phyloP scores from a whole-genome alignment of 2,797 vertebrate genomes.

The Tapirus indicus region DNA sequence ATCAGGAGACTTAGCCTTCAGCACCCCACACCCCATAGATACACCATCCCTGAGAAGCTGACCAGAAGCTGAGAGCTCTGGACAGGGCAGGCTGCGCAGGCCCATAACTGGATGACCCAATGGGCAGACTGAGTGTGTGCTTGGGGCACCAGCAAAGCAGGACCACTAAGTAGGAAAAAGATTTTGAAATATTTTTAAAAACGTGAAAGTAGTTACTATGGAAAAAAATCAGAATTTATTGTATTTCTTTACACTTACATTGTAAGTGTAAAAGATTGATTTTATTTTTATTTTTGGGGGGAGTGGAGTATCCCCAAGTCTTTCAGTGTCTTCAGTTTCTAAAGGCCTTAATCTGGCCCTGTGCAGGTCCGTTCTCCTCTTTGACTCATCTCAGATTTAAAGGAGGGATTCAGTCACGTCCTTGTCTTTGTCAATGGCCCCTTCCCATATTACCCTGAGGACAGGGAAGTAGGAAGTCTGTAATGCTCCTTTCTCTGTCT shows the following conservation, averaged over 20 bases:
- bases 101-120: neutral
- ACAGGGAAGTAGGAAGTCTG: neutral
- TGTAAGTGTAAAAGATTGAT: neutral
- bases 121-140: neutral
- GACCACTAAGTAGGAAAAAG: neutral
- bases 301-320: neutral
- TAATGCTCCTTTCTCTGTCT: neutral
- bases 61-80: neutral
- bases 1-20: neutral
- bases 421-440: neutral
- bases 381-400: neutral
- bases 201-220: neutral
- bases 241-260: neutral
- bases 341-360: neutral
- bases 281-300: neutral
- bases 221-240: neutral
- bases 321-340: neutral
- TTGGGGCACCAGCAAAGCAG: neutral
- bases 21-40: accelerated
- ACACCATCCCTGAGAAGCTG: neutral
- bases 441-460: neutral
- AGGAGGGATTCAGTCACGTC: neutral
- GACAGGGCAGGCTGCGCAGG: neutral
- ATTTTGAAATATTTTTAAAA: neutral
- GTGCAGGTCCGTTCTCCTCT: neutral